Base-by-base conservation (phyloP, 2,888 invertebrate species). In the Trichopoda pennipes region DNA sequence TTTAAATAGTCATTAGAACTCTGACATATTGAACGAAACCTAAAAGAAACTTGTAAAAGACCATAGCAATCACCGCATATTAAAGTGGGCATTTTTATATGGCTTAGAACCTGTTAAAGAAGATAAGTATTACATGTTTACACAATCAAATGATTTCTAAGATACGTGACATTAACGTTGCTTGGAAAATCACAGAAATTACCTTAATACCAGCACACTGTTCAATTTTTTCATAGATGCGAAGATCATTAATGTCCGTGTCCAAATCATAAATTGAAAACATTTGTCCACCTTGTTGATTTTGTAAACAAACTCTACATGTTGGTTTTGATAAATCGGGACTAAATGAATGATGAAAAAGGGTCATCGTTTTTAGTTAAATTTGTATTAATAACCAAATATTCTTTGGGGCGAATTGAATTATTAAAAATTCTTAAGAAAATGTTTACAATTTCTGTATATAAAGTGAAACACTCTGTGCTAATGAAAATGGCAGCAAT, bases 1-100 rank as follows among this genome's bases (percentile, higher is more conserved):
- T 87, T 86, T 2, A 91, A 84, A 44, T 91, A 90, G 17, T 88
- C 87, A 83, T 91, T 88, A 0, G 91, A 90, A 69, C 89, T 90
- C 35, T 87, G 87, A 60, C 91, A 91, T 66, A 90, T 90, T 47
- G 86, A 86, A 12, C 89, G 89, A 84, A 91, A 91, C 63, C 89
- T 90, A 80, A 90, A 87, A 0, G 91, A 89, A 4, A 90, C 85
- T 8, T 85, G 87, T 6, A 91, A 80, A 70, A 90, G 90, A 78
- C 78, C 69, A 51, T 81, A 78, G 42, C 85, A 85, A 19, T 84
- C 76, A 10, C 44, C 73, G 61, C 91, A 91, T 7, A 91, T 91
- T 49, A 87, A 86, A 4, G 87, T 87, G 0, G 91, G 91, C 3
- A 91, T 83, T 23, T 90, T 86, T 0, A 82, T 83, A 38, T 87